Evolutionary conservation across 2,888 invertebrate species (phyloP), one percentile per base, ranked within the genome.

Genomic region (Scotopteryx bipunctaria): DNA sequence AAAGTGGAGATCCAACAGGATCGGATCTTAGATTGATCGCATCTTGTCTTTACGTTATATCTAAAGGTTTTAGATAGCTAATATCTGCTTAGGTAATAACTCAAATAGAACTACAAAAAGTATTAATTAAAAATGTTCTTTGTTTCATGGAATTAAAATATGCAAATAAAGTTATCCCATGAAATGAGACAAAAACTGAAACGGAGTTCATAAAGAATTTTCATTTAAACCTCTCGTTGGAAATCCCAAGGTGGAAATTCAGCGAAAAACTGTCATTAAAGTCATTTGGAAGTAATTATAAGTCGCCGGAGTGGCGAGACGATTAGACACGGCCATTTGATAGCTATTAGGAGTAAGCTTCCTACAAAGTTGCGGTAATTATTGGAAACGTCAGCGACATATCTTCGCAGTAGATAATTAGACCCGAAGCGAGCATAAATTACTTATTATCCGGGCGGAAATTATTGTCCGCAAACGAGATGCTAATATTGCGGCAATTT

Each of bases 271-370:
- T 66, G 66, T 67, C 71, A 71, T 74, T 71, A 76, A 76, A 78
- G 71, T 78, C 64, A 71, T 78, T 78, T 66, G 43, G 59, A 74
- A 79, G 72, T 77, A 74, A 77, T 78, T 78, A 76, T 64, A 71
- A 75, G 67, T 73, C 66, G 56, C 59, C 60, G 64, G 59, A 59
- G 55, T 63, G 61, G 63, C 46, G 53, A 60, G 62, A 58, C 68
- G 67, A 75, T 78, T 74, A 76, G 68, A 68, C 63, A 48, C 62
- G 63, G 63, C 69, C 69, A 70, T 78, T 78, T 76, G 66, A 73
- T 71, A 64, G 72, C 71, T 70, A 76, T 76, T 75, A 77, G 56
- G 57, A 63, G 64, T 69, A 63, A 57, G 53, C 55, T 59, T 64
- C 46, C 66, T 61, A 40, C 60, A 56, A 69, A 69, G 55, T 66